phyloP scores from a whole-genome alignment of 35 echinoderm and acorn worm species.

The Stichopus chloronotus region DNA sequence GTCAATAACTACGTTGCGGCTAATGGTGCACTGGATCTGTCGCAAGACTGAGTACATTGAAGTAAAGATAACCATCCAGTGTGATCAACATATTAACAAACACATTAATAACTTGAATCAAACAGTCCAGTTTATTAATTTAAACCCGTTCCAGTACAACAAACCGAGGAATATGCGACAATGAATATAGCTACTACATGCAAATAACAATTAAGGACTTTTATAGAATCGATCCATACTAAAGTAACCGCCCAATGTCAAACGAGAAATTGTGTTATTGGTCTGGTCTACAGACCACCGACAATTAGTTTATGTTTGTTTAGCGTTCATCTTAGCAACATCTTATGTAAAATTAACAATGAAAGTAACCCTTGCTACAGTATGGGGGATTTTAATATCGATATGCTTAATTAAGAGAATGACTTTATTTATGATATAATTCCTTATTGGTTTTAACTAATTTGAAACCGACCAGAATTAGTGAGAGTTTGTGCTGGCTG shows the following conservation, averaged over 20 bases:
- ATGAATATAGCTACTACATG: too few species aligned
- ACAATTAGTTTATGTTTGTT: constrained; percentile 1
- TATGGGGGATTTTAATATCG: background rate
- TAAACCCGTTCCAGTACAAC: too few species aligned
- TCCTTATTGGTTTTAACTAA: background rate
- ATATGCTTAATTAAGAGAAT: constrained; percentile 6
- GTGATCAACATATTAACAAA: too few species aligned
- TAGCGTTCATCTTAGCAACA: background rate
- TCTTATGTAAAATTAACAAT: background rate
- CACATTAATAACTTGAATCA: too few species aligned
- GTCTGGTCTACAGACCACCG: background rate
- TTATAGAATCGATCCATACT: background rate
- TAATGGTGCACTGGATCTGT: too few species aligned
- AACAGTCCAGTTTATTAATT: too few species aligned
- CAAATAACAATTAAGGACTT: too few species aligned
- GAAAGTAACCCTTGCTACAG: background rate
- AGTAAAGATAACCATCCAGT: too few species aligned
- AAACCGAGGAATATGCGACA: too few species aligned
- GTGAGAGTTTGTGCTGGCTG: background rate
- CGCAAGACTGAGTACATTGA: too few species aligned
- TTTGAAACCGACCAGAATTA: constrained; percentile 15
- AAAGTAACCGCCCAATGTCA: background rate
- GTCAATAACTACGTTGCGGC: too few species aligned
- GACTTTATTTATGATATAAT: constrained; percentile 8
- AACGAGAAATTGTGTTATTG: background rate